Evolutionary conservation across 2,113 vertebrate species (phyloP).

Genomic region (Cnemophilus loriae): DNA sequence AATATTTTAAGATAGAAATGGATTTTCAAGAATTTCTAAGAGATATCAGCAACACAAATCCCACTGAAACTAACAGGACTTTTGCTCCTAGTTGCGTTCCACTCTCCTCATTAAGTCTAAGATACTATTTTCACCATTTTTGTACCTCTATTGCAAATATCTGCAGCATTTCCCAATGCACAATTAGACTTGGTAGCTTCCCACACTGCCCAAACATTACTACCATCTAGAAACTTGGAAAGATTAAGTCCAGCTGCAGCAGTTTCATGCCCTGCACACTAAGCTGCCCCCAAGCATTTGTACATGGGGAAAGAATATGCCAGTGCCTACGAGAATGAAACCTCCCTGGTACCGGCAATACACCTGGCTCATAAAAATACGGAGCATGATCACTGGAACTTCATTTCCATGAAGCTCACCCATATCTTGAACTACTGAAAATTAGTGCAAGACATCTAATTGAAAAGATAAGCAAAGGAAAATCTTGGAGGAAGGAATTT

Average conservation of each 20-base stretch:
- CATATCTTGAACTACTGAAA: not conserved
- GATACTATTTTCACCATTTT: not conserved
- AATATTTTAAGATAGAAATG: not conserved
- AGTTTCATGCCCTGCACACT: not conserved
- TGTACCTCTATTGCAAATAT: not conserved
- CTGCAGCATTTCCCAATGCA: not conserved
- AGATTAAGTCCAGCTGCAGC: not conserved
- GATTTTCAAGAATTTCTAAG: not conserved
- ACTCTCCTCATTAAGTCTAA: not conserved
- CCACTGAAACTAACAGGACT: not conserved
- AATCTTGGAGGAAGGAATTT: not conserved
- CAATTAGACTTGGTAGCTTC: not conserved
- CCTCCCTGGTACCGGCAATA: not conserved
- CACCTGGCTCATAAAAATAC: not conserved
- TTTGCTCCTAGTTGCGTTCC: not conserved
- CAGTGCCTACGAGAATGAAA: not conserved
- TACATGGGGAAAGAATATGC: not conserved
- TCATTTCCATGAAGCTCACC: not conserved
- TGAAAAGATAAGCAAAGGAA: not conserved
- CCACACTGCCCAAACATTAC: not conserved
- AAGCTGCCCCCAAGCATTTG: not conserved
- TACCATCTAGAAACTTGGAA: not conserved
- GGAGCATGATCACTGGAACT: not conserved
- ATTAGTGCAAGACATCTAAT: not conserved
- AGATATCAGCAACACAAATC: not conserved